Evolutionary conservation across 2,888 invertebrate species (phyloP).

Genomic region (Glomeris marginata): DNA sequence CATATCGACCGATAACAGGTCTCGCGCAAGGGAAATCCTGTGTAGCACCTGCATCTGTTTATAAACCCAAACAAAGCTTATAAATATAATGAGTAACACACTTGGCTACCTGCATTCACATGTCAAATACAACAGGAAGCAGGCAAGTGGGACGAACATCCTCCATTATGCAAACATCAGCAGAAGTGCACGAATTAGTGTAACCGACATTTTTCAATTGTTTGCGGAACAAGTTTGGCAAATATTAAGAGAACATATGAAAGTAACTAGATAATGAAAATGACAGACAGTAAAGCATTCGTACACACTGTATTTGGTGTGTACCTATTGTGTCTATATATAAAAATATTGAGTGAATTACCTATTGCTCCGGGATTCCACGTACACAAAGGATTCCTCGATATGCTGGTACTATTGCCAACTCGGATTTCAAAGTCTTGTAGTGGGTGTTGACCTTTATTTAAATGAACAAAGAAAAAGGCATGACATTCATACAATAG

Average conservation of each 20-base stretch:
- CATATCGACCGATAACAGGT: constrained; percentile 67
- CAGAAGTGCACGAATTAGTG: no score
- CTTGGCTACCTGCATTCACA: constrained; percentile 11
- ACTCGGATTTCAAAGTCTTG: constrained; percentile 57
- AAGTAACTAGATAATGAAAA: neutral
- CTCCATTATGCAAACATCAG: neutral
- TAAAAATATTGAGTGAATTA: constrained; percentile 10
- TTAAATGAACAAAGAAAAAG: neutral
- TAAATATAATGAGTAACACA: constrained; percentile 22
- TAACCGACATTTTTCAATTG: neutral
- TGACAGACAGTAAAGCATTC: neutral
- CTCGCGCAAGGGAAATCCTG: constrained; percentile 77
- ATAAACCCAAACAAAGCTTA: neutral
- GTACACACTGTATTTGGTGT: neutral
- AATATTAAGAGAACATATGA: neutral
- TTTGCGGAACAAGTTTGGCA: neutral
- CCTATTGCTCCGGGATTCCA: constrained; percentile 75
- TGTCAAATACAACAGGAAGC: neutral
- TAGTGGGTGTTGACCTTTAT: constrained; percentile 63
- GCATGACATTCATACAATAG: neutral
- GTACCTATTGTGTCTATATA: neutral
- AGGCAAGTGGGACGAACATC: neutral
- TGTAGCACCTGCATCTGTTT: constrained; percentile 69
- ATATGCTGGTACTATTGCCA: constrained; percentile 71
- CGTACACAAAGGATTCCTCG: constrained; percentile 76